phyloP scores from a whole-genome alignment of 2,113 vertebrate species.

The Ancistrus triradiatus region DNA sequence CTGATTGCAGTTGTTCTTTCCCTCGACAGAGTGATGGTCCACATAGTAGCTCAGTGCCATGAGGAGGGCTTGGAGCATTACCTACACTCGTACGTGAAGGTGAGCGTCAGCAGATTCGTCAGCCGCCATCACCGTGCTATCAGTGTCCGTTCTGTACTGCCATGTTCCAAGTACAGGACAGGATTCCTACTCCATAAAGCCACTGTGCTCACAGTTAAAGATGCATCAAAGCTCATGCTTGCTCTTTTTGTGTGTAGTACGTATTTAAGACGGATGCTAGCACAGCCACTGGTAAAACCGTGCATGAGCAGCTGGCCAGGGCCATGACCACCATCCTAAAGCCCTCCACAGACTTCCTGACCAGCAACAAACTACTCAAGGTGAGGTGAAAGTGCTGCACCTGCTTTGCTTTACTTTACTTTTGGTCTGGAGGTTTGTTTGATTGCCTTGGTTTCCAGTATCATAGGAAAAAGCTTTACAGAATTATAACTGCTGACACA shows the following conservation, averaged over 20 bases:
- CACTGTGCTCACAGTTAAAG: too few species aligned
- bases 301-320: constrained; percentile 93
- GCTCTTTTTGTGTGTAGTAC: constrained; percentile 67
- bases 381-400: constrained; percentile 56
- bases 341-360: constrained; percentile 96
- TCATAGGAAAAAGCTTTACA: too few species aligned
- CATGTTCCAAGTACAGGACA: too few species aligned
- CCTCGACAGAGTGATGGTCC: constrained; percentile 88
- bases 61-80: constrained; percentile 95
- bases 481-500: too few species aligned
- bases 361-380: constrained; percentile 97
- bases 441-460: too few species aligned
- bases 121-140: too few species aligned
- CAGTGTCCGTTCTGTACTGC: too few species aligned
- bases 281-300: constrained; percentile 75
- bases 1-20: background rate
- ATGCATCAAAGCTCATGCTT: too few species aligned
- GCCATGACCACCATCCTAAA: constrained; percentile 96
- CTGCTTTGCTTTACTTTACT: too few species aligned
- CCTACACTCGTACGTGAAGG: constrained; percentile 95
- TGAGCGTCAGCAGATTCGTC: constrained; percentile 59
- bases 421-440: too few species aligned
- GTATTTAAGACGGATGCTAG: constrained; percentile 89
- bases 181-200: too few species aligned
- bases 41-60: constrained; percentile 94